A percentile compares a stretch with the other conserved stretches of the same genome.
Conservation (phyloP, 2,888 invertebrate genomes). For the Ptycholaimellus sp. region DNA sequence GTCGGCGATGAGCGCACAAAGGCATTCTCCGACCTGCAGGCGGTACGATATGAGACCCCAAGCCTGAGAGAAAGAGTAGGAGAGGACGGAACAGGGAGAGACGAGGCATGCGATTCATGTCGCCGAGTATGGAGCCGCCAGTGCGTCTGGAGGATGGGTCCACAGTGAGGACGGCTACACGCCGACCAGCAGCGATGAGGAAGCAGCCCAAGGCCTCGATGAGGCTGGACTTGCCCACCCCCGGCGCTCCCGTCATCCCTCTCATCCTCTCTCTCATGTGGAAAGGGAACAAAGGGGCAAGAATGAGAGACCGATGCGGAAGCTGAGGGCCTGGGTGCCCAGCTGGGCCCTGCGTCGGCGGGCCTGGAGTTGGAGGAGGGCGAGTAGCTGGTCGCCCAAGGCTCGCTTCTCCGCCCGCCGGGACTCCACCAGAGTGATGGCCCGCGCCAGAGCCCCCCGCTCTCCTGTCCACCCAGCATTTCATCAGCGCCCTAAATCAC, state of each 20-base stretch:
- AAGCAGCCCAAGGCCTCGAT: conserved; percentile 35
- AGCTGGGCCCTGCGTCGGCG: conserved; percentile 14
- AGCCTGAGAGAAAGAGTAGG: not conserved
- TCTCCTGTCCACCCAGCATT: conserved; percentile 18
- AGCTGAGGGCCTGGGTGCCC: conserved; percentile 18
- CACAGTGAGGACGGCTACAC: conserved; percentile 36
- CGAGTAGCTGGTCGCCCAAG: conserved; percentile 27
- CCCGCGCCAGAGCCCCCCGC: conserved; percentile 28
- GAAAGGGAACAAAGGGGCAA: no score
- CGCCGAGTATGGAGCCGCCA: conserved; percentile 38
- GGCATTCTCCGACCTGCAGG: not conserved
- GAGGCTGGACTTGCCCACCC: conserved; percentile 40
- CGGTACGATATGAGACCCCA: not conserved
- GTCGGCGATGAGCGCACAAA: not conserved
- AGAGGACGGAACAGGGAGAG: conserved; percentile 23
- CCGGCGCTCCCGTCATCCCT: conserved; percentile 37
- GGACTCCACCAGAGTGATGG: conserved; percentile 34
- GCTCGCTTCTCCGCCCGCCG: conserved; percentile 27
- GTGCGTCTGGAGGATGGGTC: conserved; percentile 37
- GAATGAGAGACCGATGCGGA: conserved; percentile 26
- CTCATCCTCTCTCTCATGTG: no score
- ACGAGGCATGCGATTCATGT: conserved; percentile 38
- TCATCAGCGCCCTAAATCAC: no score
- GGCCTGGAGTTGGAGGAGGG: conserved; percentile 18
- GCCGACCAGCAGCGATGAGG: not conserved